Percentiles rank a stretch among this genome's conserved stretches.
Evolutionary conservation across 2,797 vertebrate genomes (phyloP).

Genomic region (Botia kubotai): DNA sequence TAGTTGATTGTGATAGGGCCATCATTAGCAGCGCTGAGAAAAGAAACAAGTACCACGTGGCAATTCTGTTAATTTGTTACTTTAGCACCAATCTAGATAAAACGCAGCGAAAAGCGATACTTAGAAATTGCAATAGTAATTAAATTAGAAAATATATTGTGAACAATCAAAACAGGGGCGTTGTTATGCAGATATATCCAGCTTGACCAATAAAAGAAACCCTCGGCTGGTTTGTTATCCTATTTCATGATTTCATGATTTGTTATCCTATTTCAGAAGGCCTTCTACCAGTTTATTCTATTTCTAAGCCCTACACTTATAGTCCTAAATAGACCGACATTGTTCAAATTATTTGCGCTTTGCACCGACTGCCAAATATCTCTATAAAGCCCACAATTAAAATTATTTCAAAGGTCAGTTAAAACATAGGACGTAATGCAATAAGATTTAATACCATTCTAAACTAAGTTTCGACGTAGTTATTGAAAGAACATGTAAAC

Average conservation of each 20-base stretch:
- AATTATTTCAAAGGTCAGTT: background rate
- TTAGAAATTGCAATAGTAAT: background rate
- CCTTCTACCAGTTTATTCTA: background rate
- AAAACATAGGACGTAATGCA: background rate
- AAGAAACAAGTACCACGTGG: background rate
- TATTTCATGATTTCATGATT: background rate
- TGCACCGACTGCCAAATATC: background rate
- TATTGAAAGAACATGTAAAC: background rate
- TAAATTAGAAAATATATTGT: background rate
- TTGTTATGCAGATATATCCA: background rate
- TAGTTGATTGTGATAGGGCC: background rate
- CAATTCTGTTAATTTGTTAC: background rate
- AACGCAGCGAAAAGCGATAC: background rate
- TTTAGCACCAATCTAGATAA: too few species aligned
- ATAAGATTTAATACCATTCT: too few species aligned
- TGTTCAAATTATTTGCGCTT: background rate
- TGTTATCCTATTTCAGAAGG: too few species aligned
- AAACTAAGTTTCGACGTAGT: too few species aligned
- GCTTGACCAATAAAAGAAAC: background rate
- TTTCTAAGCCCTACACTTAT: background rate
- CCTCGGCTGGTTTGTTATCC: fast-evolving
- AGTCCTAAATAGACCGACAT: conserved; percentile 10
- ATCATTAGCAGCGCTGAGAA: background rate
- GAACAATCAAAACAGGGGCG: background rate
- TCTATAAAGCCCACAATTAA: background rate